Conservation (phyloP, 2,113 vertebrate genomes). For the Paradisaea rubra region DNA sequence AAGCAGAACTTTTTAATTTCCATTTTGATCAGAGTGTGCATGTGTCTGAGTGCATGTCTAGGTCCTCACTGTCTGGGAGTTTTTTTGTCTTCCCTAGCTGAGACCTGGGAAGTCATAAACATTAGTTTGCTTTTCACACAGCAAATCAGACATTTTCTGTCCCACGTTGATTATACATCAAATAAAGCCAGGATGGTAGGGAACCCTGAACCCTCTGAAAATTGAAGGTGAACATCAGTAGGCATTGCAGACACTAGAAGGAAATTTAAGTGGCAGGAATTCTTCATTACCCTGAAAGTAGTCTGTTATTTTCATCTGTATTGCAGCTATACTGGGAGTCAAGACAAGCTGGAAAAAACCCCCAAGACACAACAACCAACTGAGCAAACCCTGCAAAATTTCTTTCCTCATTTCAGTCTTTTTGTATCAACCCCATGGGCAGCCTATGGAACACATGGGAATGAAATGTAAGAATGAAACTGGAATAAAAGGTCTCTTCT, state of each 20-base stretch:
- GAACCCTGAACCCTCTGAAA: background rate
- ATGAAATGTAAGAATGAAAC: background rate
- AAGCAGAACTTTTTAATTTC: conserved; percentile 9
- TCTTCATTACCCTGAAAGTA: background rate
- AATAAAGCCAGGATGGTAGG: background rate
- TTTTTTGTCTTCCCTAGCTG: background rate
- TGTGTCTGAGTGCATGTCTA: background rate
- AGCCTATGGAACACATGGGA: background rate
- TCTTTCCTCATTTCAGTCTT: background rate
- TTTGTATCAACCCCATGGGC: background rate
- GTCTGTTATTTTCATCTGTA: background rate
- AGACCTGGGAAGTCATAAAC: background rate
- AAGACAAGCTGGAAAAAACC: background rate
- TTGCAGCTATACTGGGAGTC: background rate
- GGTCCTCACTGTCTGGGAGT: background rate
- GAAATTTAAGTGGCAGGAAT: background rate
- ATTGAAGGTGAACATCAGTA: background rate
- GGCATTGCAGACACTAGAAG: background rate
- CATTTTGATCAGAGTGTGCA: background rate
- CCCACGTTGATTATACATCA: background rate
- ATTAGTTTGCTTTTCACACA: background rate
- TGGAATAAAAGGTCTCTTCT: background rate
- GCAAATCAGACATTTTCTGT: background rate
- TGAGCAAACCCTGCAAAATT: background rate
- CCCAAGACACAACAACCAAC: background rate